Base-by-base conservation (phyloP, 2,113 vertebrate genomes). In the Peromyscus polionotus region DNA sequence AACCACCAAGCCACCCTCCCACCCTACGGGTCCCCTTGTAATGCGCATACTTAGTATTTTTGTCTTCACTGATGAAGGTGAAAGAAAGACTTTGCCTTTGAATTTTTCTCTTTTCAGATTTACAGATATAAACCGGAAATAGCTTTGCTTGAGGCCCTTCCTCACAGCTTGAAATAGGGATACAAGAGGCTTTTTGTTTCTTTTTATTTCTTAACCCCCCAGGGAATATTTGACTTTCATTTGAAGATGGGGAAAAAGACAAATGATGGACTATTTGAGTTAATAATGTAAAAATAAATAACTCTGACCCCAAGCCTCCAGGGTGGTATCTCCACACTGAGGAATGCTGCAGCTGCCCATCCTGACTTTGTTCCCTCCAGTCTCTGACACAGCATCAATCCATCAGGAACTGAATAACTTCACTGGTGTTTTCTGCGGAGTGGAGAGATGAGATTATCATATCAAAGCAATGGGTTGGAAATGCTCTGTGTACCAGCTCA, bases 391-490 rank as follows among this genome's bases (percentile, higher is more conserved):
- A 94, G 76, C 88, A 98, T 96, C 96, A 86, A 96, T 93, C 96
- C 92, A 98, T 48, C 95, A 96, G 98, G 98, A 98, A 70, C 95
- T 93, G 63, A 98, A 97, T 98, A 94, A 94, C 97, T 90, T 75
- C 17, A 57, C 97, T 97, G 76, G 17, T 93, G 26, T 91, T 87
- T 96, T 94, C 92, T 92, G 94, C 94, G 87, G 3, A 77, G 84
- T 95, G 17, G 14, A 45, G 26, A 13, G 16, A 76, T 88, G 75
- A 95, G 90, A 94, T 84, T 83, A 42, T 94, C 75, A 83, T 93
- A 94, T 20, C 85, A 63, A 88, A 98, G 94, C 77, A 92, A 91
- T 31, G 94, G 85, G 92, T 80, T 90, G 96, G 92, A 94, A 92
- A 67, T n/a, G 33, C 45, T 98, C 16, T 7, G 67, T 26, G 8